These are phyloP conservation scores for Drosophila anomelani DNA, from an alignment of 2,888 invertebrate genomes.

Conservation along the genomic window DNA sequence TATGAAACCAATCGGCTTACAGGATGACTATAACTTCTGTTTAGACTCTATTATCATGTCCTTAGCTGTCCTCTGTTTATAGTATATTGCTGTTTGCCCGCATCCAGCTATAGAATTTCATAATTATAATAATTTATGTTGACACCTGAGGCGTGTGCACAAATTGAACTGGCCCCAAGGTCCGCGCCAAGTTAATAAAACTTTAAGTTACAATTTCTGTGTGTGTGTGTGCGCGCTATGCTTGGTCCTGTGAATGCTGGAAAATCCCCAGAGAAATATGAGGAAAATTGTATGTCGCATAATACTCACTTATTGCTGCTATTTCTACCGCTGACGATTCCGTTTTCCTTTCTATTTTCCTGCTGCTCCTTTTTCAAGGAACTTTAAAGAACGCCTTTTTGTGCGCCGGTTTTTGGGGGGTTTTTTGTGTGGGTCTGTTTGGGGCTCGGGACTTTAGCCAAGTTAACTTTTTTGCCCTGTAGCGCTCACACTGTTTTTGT, in stretches of 20 bases:
- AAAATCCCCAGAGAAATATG: conserved; percentile 50
- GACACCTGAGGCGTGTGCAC: conserved; percentile 73
- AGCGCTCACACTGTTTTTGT: conserved; percentile 25
- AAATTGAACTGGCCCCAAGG: conserved; percentile 50
- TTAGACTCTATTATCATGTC: conserved; percentile 15
- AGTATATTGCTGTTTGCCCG: conserved; percentile 14
- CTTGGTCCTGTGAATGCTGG: conserved; percentile 1
- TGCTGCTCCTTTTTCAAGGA: conserved; percentile 18
- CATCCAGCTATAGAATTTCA: conserved; percentile 58
- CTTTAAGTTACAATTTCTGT: conserved; percentile 49
- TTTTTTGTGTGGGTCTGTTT: background rate
- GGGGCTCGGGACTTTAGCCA: conserved; percentile 8
- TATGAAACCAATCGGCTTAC: background rate
- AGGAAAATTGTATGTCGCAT: conserved; percentile 43
- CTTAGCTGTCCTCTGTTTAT: conserved; percentile 18
- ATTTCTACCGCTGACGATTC: conserved; percentile 29
- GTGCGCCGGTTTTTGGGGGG: conserved; percentile 5
- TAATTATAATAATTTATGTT: conserved; percentile 76
- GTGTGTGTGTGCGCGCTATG: background rate
- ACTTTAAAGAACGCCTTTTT: conserved; percentile 31
- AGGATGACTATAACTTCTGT: conserved; percentile 1
- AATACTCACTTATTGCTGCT: conserved; percentile 48
- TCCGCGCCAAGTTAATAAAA: conserved; percentile 52
- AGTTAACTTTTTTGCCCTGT: conserved; percentile 30
- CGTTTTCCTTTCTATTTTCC: conserved; percentile 12